Evolutionary conservation across 2,113 vertebrate genomes (phyloP), one percentile per base, ranked within the genome.

Genomic region (Gymnorhina tibicen): DNA sequence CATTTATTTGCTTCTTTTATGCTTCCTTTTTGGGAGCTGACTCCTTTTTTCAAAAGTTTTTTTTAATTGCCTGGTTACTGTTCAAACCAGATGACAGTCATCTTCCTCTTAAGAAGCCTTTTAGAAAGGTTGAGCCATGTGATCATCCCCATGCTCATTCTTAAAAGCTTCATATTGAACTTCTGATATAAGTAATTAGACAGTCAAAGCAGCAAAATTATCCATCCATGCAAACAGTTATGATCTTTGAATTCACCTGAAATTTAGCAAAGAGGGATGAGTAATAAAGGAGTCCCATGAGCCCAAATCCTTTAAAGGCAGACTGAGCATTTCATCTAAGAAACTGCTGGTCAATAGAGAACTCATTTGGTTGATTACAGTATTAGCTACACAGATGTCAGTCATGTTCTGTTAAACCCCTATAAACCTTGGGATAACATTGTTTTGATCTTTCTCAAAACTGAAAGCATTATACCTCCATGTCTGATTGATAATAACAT

Each of bases 11-110:
- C 14, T 60, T 60, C 30, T 69, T 80, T 63, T 39, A 53, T 73
- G 14, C 4, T 62, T 39, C 42, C 10, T 55, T 69, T 55, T 47
- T 1, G 0, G 39, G 0, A 18, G 16, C 4, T 62, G 26, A n/a
- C 2, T 78, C 20, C 18, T 63, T 76, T 59, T 28, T 89, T 58
- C 53, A 46, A 16, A 68, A 55, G 11, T 23, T 10, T 5, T 80
- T 85, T 72, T 19, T 69, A n/a, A 66, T 62, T 85, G 26, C 14
- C 18, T n/a, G 19, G 16, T 37, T 75, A 27, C 16, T 64, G 21
- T 23, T 85, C 37, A 69, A 68, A 63, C 11, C 11, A 81, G 35
- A 7, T 53, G 33, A 68, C 35, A 42, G 21, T 21, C 53, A 26
- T 46, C 14, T 53, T 85, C 13, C 18, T 87, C 33, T 42, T 82